Conservation (phyloP, 2,113 vertebrate genomes). For the Gambusia holbrooki region DNA sequence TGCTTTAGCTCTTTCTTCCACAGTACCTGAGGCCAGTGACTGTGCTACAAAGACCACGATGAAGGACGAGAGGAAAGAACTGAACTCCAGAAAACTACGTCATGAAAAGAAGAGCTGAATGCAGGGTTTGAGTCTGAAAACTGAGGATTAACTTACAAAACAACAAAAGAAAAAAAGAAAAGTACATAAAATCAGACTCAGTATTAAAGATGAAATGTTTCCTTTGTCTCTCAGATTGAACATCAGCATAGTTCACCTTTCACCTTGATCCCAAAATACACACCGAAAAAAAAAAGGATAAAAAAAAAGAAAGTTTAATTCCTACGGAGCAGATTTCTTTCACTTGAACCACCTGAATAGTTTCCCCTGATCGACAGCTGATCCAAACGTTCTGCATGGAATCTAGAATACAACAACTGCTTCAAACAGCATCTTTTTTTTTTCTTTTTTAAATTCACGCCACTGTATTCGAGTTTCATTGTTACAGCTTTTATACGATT, state of each 20-base stretch:
- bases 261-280: slow-evolving; percentile 76
- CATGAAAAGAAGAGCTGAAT: slow-evolving; percentile 79
- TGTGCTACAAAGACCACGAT: slow-evolving; percentile 81
- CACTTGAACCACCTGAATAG: slow-evolving; percentile 55
- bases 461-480: slow-evolving; percentile 75
- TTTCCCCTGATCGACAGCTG: slow-evolving; percentile 72
- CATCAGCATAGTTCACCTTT: slow-evolving; percentile 71
- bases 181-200: slow-evolving; percentile 65
- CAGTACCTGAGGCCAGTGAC: slow-evolving; percentile 85
- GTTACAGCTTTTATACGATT: slow-evolving; percentile 74
- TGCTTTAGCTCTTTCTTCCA: slow-evolving; percentile 78
- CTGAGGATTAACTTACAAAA: slow-evolving; percentile 74
- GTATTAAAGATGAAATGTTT: slow-evolving; percentile 77
- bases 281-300: slow-evolving; percentile 68
- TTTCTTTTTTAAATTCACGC: slow-evolving; percentile 74
- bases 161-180: slow-evolving; percentile 29
- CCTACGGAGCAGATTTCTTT: slow-evolving; percentile 70
- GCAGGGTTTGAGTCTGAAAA: slow-evolving; percentile 71
- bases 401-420: slow-evolving; percentile 81
- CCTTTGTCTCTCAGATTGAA: slow-evolving; percentile 69
- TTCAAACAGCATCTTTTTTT: slow-evolving; percentile 79
- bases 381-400: slow-evolving; percentile 75
- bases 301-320: slow-evolving; percentile 61
- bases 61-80: slow-evolving; percentile 72
- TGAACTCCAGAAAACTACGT: slow-evolving; percentile 80